Conservation (phyloP, 1,140 invertebrate species). For the Ips typographus region DNA sequence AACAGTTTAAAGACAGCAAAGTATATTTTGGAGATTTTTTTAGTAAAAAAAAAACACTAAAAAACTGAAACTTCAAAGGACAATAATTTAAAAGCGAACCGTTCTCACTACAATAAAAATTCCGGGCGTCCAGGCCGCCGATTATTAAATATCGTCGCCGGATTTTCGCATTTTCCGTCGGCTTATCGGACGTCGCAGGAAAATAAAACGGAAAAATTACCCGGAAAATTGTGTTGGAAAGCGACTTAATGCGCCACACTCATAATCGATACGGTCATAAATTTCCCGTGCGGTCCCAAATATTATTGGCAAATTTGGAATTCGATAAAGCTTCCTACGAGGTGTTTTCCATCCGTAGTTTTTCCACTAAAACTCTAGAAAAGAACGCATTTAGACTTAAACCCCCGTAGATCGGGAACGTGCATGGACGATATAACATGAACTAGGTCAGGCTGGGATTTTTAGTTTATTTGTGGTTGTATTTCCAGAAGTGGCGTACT, state of each 20-base stretch:
- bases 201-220: conserved; percentile 24
- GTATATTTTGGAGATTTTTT: too few relatives aligned
- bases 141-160: too few relatives aligned
- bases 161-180: too few relatives aligned
- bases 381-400: not conserved
- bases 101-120: too few relatives aligned
- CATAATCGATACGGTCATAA: conserved; percentile 20
- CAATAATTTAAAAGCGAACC: too few relatives aligned
- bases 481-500: conserved; percentile 27
- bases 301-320: conserved; percentile 19
- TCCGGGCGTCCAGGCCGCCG: too few relatives aligned
- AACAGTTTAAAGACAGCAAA: too few relatives aligned
- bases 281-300: conserved; percentile 13
- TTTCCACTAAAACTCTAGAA: conserved; percentile 3
- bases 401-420: not conserved
- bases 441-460: conserved; percentile 18
- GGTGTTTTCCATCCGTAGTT: not conserved
- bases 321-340: conserved; percentile 7
- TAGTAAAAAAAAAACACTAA: too few relatives aligned
- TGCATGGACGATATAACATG: conserved; percentile 19
- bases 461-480: conserved; percentile 21
- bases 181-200: not conserved
- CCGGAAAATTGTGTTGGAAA: conserved; percentile 21
- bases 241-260: conserved; percentile 11
- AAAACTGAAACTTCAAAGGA: too few relatives aligned